Base-by-base conservation (phyloP, 2,113 vertebrate genomes). In the Proteles cristata region DNA sequence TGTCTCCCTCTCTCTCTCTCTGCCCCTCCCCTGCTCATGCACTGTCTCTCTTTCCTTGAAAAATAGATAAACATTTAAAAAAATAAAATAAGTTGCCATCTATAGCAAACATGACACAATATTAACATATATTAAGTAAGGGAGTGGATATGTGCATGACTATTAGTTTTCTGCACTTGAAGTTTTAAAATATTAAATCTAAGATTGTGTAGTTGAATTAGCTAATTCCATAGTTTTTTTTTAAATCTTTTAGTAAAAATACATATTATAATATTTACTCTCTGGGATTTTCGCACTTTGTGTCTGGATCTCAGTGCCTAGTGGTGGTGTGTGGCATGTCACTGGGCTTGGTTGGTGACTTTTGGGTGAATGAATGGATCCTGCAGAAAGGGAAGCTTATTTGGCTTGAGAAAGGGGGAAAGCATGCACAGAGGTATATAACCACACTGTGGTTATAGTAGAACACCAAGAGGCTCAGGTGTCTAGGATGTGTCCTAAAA, bases 101-200 rank as follows among this genome's bases (percentile, higher is more conserved):
- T 95, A 68, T 33, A 97, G 4, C 16, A 93, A 93, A 74, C 17
- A 71, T 88, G 28, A 91, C 14, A 65, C 58, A 93, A 93, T 63
- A 61, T 53, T 83, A 71, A 93, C 25, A 69, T 79, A 53, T 63
- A 28, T 77, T 95, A 66, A 91, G 45, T 63, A 26, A 92, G 16
- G 8, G 4, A 7, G 7, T 88, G 94, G 39, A 11, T 76, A 12
- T 25, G 50, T 90, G 2, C 15, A 16, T 91, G 45, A 2, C 43
- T 50, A 11, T 71, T 86, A 94, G 19, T 94, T 68, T 96, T 93
- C 25, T 84, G 1, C 14, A 90, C 15, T 83, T 33, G 31, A 89
- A 35, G 4, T 84, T 96, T 76, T 88, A 55, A 96, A 93, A 84
- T 80, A 80, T 35, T 76, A 82, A 82, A n/a, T 95, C 90, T 68